Percentiles rank a stretch among this genome's conserved stretches.
These are phyloP conservation scores for Cercocebus atys DNA, from an alignment of 2,113 vertebrate genomes.

Conservation along the genomic window DNA sequence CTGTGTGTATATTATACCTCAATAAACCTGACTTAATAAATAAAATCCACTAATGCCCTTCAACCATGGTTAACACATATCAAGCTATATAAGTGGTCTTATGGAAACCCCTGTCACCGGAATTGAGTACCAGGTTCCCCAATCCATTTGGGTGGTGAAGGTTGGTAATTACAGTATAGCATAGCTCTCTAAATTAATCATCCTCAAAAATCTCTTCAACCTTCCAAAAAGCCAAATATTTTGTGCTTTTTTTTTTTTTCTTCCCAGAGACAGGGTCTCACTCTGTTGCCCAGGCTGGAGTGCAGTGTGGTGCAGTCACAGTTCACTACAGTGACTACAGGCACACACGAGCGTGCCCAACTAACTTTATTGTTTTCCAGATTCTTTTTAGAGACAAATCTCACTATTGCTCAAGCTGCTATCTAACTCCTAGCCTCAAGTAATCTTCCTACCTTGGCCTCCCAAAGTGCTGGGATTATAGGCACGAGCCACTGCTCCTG, in stretches of 20 bases:
- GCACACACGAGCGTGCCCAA: too few species aligned
- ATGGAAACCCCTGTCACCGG: background rate
- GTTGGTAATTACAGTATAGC: background rate
- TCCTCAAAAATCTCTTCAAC: background rate
- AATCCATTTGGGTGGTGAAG: background rate
- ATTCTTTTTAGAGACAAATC: too few species aligned
- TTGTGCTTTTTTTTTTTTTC: background rate
- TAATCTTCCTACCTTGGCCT: too few species aligned
- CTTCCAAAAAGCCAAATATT: background rate
- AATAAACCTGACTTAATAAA: background rate
- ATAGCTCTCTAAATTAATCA: background rate
- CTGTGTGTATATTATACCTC: background rate
- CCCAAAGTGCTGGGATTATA: too few species aligned
- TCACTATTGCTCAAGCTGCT: too few species aligned
- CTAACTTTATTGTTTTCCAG: too few species aligned
- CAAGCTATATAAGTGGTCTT: background rate
- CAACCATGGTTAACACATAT: background rate
- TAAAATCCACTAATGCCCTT: background rate
- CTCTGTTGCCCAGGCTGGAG: too few species aligned
- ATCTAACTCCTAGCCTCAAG: too few species aligned
- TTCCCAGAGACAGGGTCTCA: too few species aligned
- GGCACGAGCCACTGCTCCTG: too few species aligned
- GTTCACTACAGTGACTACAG: too few species aligned
- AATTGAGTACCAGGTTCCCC: background rate
- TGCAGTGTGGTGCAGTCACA: too few species aligned